Evolutionary conservation across 92 coral and sea anemone species (phyloP).

Genomic region (Blastomussa wellsi): DNA sequence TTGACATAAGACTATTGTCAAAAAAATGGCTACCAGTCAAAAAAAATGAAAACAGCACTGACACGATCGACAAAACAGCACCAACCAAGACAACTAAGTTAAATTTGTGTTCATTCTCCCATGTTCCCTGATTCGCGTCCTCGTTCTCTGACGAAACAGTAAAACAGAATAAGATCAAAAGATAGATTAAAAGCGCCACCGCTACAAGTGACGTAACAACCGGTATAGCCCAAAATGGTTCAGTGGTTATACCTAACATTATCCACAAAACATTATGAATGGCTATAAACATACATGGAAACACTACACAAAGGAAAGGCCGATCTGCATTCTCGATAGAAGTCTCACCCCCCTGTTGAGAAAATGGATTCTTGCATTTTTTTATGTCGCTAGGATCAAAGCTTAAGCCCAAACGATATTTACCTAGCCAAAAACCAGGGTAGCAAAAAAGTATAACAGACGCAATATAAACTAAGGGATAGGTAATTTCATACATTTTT

Average conservation of each 20-base stretch:
- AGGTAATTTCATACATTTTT: background rate
- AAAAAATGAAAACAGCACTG: background rate
- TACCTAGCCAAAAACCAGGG: too few relatives aligned
- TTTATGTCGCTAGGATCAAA: too few relatives aligned
- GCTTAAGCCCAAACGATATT: too few relatives aligned
- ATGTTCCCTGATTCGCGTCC: background rate
- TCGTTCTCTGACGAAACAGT: background rate
- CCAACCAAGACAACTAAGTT: constrained; percentile 2
- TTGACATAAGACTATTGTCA: constrained; percentile 8
- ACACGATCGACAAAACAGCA: background rate
- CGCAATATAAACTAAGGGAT: too few relatives aligned
- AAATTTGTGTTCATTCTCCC: too few relatives aligned
- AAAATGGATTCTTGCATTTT: background rate
- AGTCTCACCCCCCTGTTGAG: too few relatives aligned
- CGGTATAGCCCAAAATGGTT: constrained; percentile 47
- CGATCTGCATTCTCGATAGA: background rate
- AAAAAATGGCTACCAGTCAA: constrained; percentile 10
- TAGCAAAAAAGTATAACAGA: too few relatives aligned
- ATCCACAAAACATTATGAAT: constrained; percentile 34
- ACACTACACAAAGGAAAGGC: background rate
- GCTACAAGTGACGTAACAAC: constrained; percentile 1
- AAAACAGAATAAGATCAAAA: background rate
- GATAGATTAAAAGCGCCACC: background rate
- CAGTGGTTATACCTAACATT: constrained; percentile 33
- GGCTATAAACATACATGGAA: constrained; percentile 13